phyloP scores from a whole-genome alignment of 2,113 vertebrate species.

The Rattus rattus region DNA sequence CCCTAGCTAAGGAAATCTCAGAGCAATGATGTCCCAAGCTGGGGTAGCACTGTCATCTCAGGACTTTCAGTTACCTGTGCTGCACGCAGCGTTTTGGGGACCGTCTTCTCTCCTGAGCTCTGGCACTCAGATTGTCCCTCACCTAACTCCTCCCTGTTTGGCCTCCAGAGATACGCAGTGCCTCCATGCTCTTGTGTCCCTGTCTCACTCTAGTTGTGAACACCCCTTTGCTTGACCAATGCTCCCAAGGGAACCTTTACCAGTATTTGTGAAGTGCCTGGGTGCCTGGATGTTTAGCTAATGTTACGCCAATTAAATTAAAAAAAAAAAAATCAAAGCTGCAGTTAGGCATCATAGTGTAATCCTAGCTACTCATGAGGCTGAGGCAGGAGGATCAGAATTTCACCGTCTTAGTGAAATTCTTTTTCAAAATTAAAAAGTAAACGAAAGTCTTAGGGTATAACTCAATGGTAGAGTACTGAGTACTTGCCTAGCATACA shows the following conservation, averaged over 20 bases:
- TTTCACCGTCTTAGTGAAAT: background rate
- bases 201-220: background rate
- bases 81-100: background rate
- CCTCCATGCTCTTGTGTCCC: background rate
- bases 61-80: background rate
- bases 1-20: background rate
- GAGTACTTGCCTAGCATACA: background rate
- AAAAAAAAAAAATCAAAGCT: background rate
- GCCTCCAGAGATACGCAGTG: background rate
- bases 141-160: no score
- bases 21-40: background rate
- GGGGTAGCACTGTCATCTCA: background rate
- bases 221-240: background rate
- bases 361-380: background rate
- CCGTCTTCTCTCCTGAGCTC: background rate
- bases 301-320: background rate
- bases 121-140: background rate
- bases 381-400: background rate
- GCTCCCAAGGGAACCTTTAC: background rate
- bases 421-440: background rate
- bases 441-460: background rate
- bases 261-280: background rate
- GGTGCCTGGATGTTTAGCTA: background rate
- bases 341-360: background rate
- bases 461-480: background rate